Conservation (phyloP, 2,888 invertebrate species). For the Epinotia brunnichana region DNA sequence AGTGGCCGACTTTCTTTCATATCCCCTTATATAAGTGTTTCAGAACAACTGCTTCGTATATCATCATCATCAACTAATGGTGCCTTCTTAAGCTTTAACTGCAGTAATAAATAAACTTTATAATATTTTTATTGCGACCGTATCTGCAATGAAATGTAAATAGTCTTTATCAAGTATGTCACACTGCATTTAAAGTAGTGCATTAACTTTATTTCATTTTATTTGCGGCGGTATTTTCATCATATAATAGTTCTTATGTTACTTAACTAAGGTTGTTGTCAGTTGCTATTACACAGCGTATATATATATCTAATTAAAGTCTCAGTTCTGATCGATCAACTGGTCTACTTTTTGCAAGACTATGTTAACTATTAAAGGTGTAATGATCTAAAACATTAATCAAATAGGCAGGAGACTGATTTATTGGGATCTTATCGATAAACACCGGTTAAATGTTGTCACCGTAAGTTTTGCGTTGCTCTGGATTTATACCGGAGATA, state of each 20-base stretch:
- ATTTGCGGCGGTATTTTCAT: constrained; percentile 17
- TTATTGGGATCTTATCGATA: constrained; percentile 52
- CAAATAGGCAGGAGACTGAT: constrained; percentile 50
- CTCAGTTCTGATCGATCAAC: constrained; percentile 45
- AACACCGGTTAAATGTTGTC: constrained; percentile 46
- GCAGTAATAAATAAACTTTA: constrained; percentile 31
- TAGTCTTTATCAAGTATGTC: constrained; percentile 30
- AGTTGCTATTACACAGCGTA: background rate
- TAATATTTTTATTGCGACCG: constrained; percentile 36
- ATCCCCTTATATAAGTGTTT: background rate
- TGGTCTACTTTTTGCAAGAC: constrained; percentile 51
- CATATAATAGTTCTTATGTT: constrained; percentile 12
- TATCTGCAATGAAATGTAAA: constrained; percentile 30
- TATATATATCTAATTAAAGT: constrained; percentile 21
- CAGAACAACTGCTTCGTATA: background rate
- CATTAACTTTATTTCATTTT: constrained; percentile 14
- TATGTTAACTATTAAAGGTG: constrained; percentile 49
- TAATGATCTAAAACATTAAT: constrained; percentile 52
- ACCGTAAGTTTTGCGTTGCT: constrained; percentile 44
- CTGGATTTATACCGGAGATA: constrained; percentile 45
- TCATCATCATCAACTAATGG: background rate
- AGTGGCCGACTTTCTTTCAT: constrained; percentile 10
- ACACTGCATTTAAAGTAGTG: constrained; percentile 31
- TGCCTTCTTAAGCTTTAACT: constrained; percentile 6
- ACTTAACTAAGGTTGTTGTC: constrained; percentile 9